Conservation (phyloP, 2,113 vertebrate genomes). For the Isurus oxyrinchus region DNA sequence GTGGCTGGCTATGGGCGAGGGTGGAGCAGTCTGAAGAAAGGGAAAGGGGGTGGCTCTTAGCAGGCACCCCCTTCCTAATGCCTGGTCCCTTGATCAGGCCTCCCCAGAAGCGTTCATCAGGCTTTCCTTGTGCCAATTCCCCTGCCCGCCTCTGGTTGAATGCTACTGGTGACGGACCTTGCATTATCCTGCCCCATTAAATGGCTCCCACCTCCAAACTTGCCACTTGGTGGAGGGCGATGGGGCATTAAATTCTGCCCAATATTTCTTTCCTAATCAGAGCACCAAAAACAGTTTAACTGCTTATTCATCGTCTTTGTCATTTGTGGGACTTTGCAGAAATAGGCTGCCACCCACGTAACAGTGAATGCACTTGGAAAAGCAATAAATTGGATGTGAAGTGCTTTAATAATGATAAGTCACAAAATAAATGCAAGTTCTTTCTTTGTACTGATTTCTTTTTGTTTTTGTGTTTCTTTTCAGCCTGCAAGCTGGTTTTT, state of each 20-base stretch:
- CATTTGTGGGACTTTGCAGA: neutral
- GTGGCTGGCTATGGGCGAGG: neutral
- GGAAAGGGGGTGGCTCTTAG: neutral
- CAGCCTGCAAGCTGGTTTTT: neutral
- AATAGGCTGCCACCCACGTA: neutral
- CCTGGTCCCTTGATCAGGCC: too few relatives aligned
- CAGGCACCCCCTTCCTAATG: neutral
- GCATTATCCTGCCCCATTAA: neutral
- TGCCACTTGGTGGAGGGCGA: neutral
- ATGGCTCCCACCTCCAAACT: neutral
- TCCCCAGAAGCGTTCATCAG: too few relatives aligned
- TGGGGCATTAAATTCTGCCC: neutral
- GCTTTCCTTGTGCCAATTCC: neutral
- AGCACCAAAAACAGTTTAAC: neutral
- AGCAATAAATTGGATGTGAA: neutral
- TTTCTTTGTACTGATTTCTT: neutral
- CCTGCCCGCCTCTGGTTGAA: too few relatives aligned
- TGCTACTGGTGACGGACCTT: too few relatives aligned
- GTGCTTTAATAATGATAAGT: neutral
- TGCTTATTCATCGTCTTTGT: neutral
- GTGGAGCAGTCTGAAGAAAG: neutral
- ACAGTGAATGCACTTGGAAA: neutral
- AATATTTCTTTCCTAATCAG: neutral
- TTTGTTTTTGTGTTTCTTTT: neutral
- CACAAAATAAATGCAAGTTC: neutral